Conservation (phyloP, 2,797 vertebrate species). For the Lithobates pipiens region DNA sequence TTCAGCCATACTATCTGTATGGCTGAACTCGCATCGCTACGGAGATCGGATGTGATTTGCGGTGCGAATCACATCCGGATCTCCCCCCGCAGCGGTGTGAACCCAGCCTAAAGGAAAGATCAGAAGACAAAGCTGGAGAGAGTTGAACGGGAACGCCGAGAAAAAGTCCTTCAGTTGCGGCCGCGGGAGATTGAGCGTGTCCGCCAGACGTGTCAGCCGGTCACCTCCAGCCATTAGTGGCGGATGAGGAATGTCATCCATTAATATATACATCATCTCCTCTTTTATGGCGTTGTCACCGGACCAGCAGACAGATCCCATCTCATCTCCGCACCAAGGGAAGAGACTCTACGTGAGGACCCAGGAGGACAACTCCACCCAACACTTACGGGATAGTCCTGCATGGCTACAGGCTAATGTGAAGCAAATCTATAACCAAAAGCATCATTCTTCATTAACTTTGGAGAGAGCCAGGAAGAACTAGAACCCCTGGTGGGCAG, state of each 20-base stretch:
- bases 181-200: not conserved
- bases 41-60: too few relatives aligned
- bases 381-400: too few relatives aligned
- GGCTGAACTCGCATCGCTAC: too few relatives aligned
- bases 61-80: too few relatives aligned
- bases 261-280: not conserved
- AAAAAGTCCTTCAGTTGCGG: not conserved
- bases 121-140: not conserved
- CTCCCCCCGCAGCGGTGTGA: too few relatives aligned
- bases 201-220: not conserved
- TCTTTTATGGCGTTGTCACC: not conserved
- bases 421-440: too few relatives aligned
- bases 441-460: too few relatives aligned
- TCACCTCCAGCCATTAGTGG: not conserved
- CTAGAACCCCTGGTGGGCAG: too few relatives aligned
- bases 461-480: too few relatives aligned
- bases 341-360: not conserved
- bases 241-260: not conserved
- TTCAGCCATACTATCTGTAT: too few relatives aligned
- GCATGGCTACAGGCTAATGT: too few relatives aligned
- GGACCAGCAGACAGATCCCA: not conserved
- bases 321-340: not conserved
- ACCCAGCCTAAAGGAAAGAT: not conserved
- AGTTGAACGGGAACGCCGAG: not conserved
- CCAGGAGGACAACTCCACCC: not conserved